These are phyloP conservation scores for Melieria crassipennis DNA, from an alignment of 2,888 invertebrate species.

Conservation along the genomic window DNA sequence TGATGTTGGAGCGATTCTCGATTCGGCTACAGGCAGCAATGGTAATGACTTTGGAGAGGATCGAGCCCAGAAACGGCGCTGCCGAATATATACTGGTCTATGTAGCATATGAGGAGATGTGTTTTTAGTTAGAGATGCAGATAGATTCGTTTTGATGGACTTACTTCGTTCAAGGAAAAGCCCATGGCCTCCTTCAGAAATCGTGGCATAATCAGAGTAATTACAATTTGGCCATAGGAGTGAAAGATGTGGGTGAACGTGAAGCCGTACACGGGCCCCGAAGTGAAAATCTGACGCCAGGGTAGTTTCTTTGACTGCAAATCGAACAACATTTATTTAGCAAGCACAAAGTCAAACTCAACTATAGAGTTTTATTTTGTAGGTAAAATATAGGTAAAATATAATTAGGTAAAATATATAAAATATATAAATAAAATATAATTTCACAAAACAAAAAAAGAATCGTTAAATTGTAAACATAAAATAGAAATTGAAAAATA, in stretches of 20 bases:
- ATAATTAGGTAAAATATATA: too few species aligned
- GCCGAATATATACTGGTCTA: constrained; percentile 55
- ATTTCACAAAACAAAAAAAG: background rate
- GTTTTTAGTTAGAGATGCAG: too few species aligned
- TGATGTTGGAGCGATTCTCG: constrained; percentile 44
- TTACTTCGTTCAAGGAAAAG: constrained; percentile 63
- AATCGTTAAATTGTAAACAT: background rate
- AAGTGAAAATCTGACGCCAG: constrained; percentile 66
- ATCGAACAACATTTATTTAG: background rate
- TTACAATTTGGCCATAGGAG: constrained; percentile 64
- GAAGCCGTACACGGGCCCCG: constrained; percentile 66
- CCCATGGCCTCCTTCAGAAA: constrained; percentile 66
- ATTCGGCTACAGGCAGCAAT: constrained; percentile 48
- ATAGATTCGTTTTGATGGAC: background rate
- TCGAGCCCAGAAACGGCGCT: constrained; percentile 53
- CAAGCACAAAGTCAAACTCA: background rate
- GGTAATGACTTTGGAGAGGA: constrained; percentile 52
- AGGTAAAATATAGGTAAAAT: too few species aligned
- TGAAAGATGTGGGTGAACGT: constrained; percentile 67
- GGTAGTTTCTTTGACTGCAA: constrained; percentile 62
- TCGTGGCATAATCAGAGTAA: constrained; percentile 63
- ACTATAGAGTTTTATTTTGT: background rate
- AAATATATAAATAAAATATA: too few species aligned
- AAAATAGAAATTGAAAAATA: background rate
- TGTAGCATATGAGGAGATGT: background rate